Percentiles rank a stretch among this genome's conserved stretches.
These are phyloP conservation scores for Pseudopleuronectes americanus DNA, from an alignment of 2,797 vertebrate genomes.

Conservation along the genomic window DNA sequence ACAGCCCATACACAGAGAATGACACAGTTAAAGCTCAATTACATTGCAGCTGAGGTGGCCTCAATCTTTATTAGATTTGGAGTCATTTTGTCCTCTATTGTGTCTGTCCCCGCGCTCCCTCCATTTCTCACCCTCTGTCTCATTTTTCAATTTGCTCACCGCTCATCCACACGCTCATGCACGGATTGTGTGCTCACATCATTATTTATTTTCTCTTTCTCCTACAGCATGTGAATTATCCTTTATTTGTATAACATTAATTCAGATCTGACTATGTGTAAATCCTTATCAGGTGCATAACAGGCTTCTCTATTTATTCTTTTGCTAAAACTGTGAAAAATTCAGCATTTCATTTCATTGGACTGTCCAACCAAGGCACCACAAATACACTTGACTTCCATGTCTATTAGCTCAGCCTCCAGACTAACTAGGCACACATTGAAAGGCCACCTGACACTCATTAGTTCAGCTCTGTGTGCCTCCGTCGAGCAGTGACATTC, in stretches of 20 bases:
- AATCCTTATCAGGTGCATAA: too few species aligned
- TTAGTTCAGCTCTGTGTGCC: constrained; percentile 15
- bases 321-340: too few species aligned
- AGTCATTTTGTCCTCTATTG: constrained; percentile 34
- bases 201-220: too few species aligned
- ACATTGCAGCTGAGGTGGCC: constrained; percentile 38
- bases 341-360: too few species aligned
- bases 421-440: constrained; percentile 17
- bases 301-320: too few species aligned
- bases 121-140: constrained; percentile 16
- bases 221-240: too few species aligned
- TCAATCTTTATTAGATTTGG: constrained; percentile 46
- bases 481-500: constrained; percentile 28
- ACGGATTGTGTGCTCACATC: background rate
- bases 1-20: constrained; percentile 36
- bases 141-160: constrained; percentile 12
- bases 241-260: background rate
- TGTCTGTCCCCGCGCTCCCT: background rate
- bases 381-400: background rate
- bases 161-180: background rate
- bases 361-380: too few species aligned
- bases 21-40: constrained; percentile 56
- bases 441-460: constrained; percentile 33
- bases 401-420: background rate
- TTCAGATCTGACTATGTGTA: background rate